A percentile compares a stretch with the other conserved stretches of the same genome.
Conservation (phyloP, 2,797 vertebrate genomes). For the Helostoma temminkii region DNA sequence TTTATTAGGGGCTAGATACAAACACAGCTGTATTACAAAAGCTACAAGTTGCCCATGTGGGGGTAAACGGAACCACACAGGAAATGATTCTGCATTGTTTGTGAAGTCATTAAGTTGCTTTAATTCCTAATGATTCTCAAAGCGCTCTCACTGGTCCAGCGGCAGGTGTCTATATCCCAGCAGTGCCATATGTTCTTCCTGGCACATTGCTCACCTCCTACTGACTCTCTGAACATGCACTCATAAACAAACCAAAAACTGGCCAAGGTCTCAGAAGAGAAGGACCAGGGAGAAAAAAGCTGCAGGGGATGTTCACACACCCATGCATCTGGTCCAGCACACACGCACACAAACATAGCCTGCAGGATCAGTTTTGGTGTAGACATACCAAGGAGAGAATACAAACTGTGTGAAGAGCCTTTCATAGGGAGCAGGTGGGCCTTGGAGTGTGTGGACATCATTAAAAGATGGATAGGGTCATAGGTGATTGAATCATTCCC, state of each 20-base stretch:
- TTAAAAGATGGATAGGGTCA: conserved; percentile 79
- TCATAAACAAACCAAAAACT: conserved; percentile 80
- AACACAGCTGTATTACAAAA: conserved; percentile 40
- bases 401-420: conserved; percentile 46
- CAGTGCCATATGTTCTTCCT: conserved; percentile 84
- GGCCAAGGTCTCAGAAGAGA: conserved; percentile 81
- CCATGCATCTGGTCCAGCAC: conserved; percentile 45
- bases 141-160: conserved; percentile 67
- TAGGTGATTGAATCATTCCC: conserved; percentile 75
- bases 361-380: conserved; percentile 36
- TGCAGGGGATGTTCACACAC: conserved; percentile 56
- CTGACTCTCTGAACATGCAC: conserved; percentile 76
- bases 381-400: conserved; percentile 38
- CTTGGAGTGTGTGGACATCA: conserved; percentile 73
- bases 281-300: conserved; percentile 59
- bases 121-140: conserved; percentile 80
- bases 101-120: conserved; percentile 81
- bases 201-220: conserved; percentile 73
- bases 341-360: conserved; percentile 29
- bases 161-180: conserved; percentile 80
- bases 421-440: conserved; percentile 72
- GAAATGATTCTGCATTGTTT: conserved; percentile 75
- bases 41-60: conserved; percentile 35
- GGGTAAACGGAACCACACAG: conserved; percentile 62
- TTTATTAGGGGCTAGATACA: no score